Conservation (phyloP, 2,888 invertebrate species). For the Drosophila infuscata region DNA sequence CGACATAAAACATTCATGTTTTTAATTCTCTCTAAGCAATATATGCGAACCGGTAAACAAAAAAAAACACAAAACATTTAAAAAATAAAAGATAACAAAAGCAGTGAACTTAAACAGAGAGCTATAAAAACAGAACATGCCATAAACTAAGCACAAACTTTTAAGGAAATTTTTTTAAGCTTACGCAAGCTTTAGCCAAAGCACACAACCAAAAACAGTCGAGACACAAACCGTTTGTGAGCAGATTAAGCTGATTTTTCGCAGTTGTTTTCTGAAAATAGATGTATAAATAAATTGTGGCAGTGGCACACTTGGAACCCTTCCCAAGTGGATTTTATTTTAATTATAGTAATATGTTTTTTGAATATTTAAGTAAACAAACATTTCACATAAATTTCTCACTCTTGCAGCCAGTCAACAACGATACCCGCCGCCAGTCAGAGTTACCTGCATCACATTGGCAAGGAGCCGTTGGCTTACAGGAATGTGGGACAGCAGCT, state of each 20-base stretch:
- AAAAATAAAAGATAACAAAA: not conserved
- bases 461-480: conserved; percentile 86
- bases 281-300: not conserved
- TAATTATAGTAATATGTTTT: not conserved
- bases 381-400: not conserved
- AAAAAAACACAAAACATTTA: not conserved
- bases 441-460: conserved; percentile 87
- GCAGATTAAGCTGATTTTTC: not conserved
- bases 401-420: conserved; percentile 46
- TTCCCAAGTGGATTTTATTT: rapidly evolving
- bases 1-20: not conserved
- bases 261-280: not conserved
- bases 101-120: conserved; percentile 24
- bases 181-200: not conserved
- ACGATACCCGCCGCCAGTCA: conserved; percentile 7
- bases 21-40: not conserved
- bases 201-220: not conserved
- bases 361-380: not conserved
- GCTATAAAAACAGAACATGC: conserved; percentile 1
- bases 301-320: not conserved
- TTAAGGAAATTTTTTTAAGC: conserved; percentile 3
- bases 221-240: conserved; percentile 12
- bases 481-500: conserved; percentile 87
- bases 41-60: not conserved
- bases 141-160: conserved; percentile 8